Percentiles rank a stretch among this genome's conserved stretches.
phyloP scores from a whole-genome alignment of 2,113 vertebrate genomes.

The Arenaria interpres region DNA sequence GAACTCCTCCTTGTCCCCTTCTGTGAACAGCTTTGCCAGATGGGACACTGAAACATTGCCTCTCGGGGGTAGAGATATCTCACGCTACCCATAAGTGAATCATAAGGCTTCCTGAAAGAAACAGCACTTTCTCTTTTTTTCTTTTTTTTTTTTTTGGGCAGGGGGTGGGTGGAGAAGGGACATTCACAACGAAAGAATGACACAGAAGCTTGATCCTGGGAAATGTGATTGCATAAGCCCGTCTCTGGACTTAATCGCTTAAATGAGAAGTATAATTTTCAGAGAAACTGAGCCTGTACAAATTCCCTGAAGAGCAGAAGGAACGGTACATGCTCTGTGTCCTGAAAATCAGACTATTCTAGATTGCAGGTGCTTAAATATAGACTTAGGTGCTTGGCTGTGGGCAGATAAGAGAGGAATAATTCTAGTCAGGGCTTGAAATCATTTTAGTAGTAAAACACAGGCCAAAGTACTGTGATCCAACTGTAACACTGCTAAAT shows the following conservation, averaged over 20 bases:
- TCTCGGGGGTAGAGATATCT: not conserved
- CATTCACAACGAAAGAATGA: not conserved
- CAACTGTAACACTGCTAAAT: not conserved
- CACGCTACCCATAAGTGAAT: fast-evolving
- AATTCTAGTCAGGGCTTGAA: not conserved
- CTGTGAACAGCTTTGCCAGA: not conserved
- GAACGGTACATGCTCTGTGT: constrained; percentile 5
- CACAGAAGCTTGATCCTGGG: not conserved
- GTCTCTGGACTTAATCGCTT: not conserved
- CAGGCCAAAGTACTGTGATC: not conserved
- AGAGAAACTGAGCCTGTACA: not conserved
- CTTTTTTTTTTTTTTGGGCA: not conserved
- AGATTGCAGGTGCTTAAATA: constrained; percentile 33
- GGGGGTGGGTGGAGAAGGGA: not conserved
- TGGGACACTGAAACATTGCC: not conserved
- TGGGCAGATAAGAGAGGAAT: not conserved
- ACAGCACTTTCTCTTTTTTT: not conserved
- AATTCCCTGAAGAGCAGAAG: constrained; percentile 10
- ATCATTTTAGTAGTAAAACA: constrained; percentile 10
- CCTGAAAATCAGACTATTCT: constrained; percentile 11
- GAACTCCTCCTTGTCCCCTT: not conserved
- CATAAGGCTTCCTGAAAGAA: not conserved
- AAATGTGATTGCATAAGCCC: not conserved
- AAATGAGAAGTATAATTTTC: constrained; percentile 18
- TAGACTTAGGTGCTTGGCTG: not conserved